A percentile compares a stretch with the other conserved stretches of the same genome.
Conservation (phyloP, 2,888 invertebrate genomes). For the Flexamia atlantica region DNA sequence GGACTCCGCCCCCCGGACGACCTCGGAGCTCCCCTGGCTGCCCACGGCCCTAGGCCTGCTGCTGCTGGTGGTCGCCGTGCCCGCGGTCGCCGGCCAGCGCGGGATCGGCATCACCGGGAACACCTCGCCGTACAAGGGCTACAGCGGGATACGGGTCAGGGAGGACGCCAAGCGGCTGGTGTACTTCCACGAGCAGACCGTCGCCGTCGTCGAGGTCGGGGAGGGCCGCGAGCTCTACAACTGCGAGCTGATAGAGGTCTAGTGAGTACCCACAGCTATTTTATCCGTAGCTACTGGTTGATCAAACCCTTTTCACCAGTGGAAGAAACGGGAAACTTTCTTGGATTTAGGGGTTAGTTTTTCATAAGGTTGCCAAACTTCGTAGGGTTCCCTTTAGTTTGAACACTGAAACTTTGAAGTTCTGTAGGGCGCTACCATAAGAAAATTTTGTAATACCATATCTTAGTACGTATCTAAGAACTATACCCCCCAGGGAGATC, state of each 20-base stretch:
- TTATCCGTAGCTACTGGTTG: too few relatives aligned
- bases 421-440: too few relatives aligned
- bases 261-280: too few relatives aligned
- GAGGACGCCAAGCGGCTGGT: conserved; percentile 83
- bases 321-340: too few relatives aligned
- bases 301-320: too few relatives aligned
- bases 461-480: too few relatives aligned
- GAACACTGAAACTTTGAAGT: too few relatives aligned
- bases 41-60: conserved; percentile 6
- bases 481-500: too few relatives aligned
- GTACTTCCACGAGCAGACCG: conserved; percentile 86
- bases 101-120: conserved; percentile 54
- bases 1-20: conserved; percentile 16
- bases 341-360: too few relatives aligned
- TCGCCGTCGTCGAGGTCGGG: conserved; percentile 89
- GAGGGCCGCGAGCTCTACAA: conserved; percentile 78
- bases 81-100: conserved; percentile 55
- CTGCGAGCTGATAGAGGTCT: conserved; percentile 84
- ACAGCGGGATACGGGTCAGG: conserved; percentile 81
- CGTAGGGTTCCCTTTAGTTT: too few relatives aligned
- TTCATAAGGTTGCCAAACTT: too few relatives aligned
- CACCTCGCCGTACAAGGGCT: conserved; percentile 77
- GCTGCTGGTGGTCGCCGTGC: conserved; percentile 37
- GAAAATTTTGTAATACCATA: too few relatives aligned
- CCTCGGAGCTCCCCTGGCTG: conserved; percentile 7